Conservation (phyloP, 2,888 invertebrate genomes). For the Tenthredo livida region DNA sequence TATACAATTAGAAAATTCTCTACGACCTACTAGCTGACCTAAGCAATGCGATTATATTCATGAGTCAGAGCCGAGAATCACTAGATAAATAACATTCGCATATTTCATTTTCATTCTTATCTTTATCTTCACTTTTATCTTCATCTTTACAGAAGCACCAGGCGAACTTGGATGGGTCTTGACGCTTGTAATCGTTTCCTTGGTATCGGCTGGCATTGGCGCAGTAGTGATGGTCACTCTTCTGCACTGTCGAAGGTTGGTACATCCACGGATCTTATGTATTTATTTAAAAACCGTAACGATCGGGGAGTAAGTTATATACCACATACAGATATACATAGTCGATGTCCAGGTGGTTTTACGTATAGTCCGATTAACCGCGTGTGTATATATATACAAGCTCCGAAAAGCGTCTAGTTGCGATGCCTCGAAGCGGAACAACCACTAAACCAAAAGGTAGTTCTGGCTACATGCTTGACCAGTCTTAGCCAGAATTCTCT, state of each 20-base stretch:
- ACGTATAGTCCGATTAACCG: not conserved
- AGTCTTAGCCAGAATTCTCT: slow-evolving; percentile 36
- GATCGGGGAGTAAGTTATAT: not conserved
- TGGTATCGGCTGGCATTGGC: slow-evolving; percentile 85
- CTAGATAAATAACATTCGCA: not conserved
- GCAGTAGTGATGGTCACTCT: slow-evolving; percentile 87
- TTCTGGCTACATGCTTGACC: slow-evolving; percentile 28
- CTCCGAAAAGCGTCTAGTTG: slow-evolving; percentile 10
- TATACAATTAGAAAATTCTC: not conserved
- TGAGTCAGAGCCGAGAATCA: not conserved
- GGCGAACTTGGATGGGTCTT: slow-evolving; percentile 86
- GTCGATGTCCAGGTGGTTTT: not conserved
- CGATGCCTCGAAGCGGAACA: slow-evolving; percentile 38
- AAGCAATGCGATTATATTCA: slow-evolving; percentile 1
- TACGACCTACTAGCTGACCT: not conserved
- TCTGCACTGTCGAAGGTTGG: slow-evolving; percentile 84
- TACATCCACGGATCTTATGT: slow-evolving; percentile 53
- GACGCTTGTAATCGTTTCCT: slow-evolving; percentile 85
- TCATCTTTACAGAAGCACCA: slow-evolving; percentile 80
- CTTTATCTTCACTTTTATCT: not conserved
- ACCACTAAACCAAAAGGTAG: slow-evolving; percentile 29
- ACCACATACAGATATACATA: not conserved
- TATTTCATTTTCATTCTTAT: not conserved
- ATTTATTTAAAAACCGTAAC: not conserved
- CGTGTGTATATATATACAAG: not conserved